These are phyloP conservation scores for Odontamblyopus rebecca DNA, from an alignment of 2,797 vertebrate genomes.

Conservation along the genomic window DNA sequence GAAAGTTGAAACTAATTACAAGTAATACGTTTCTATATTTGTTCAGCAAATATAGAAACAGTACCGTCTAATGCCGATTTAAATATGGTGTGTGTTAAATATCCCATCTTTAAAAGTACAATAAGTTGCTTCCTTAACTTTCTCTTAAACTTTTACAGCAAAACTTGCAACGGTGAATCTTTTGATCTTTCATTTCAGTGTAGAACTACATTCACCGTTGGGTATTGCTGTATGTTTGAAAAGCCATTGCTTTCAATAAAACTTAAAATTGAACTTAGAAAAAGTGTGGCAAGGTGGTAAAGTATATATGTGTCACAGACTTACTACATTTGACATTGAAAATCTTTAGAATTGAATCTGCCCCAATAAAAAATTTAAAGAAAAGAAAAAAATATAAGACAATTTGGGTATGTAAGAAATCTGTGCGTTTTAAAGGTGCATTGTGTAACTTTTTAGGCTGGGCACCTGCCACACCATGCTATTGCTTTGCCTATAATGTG, in stretches of 20 bases:
- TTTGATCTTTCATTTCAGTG: not conserved
- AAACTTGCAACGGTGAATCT: not conserved
- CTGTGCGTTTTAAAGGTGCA: not conserved
- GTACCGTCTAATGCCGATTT: too few species aligned
- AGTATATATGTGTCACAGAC: not conserved
- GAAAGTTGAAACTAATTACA: too few species aligned
- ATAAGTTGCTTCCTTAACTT: not conserved
- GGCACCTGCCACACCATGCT: too few species aligned
- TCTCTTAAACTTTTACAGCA: not conserved
- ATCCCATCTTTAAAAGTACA: too few species aligned
- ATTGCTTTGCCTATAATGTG: too few species aligned
- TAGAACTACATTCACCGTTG: not conserved
- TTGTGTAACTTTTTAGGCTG: too few species aligned
- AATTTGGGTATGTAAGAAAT: not conserved
- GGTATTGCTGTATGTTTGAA: not conserved
- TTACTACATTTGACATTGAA: not conserved
- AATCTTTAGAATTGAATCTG: not conserved
- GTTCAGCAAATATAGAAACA: too few species aligned
- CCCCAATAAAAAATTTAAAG: not conserved
- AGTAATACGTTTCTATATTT: too few species aligned
- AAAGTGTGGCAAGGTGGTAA: not conserved
- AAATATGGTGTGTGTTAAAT: too few species aligned
- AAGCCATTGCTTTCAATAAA: constrained; percentile 4
- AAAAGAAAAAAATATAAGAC: not conserved
- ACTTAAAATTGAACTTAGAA: not conserved